Evolutionary conservation across 1,140 invertebrate genomes (phyloP).

Genomic region (Papilio aristodemus): DNA sequence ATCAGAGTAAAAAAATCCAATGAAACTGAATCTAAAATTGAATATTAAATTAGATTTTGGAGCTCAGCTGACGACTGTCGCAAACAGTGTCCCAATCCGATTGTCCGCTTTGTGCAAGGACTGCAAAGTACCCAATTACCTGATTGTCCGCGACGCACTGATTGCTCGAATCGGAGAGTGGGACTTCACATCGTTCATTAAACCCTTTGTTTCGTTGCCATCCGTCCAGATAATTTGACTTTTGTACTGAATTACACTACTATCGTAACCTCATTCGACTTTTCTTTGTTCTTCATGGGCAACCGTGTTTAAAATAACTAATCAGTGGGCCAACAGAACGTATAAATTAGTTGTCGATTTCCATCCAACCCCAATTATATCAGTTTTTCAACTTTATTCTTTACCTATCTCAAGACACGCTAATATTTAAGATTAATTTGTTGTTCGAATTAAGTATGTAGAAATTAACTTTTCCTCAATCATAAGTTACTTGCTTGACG

Average conservation of each 20-base stretch:
- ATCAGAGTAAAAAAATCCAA: neutral
- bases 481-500: too few relatives aligned
- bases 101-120: neutral
- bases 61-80: neutral
- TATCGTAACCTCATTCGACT: too few relatives aligned
- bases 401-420: too few relatives aligned
- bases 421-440: too few relatives aligned
- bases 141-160: neutral
- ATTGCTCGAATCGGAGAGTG: neutral
- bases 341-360: too few relatives aligned
- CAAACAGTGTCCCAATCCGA: neutral
- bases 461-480: too few relatives aligned
- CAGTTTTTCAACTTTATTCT: too few relatives aligned
- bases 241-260: neutral
- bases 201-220: neutral
- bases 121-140: slow-evolving; percentile 7
- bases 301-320: too few relatives aligned
- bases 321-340: too few relatives aligned
- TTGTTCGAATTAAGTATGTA: too few relatives aligned
- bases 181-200: neutral
- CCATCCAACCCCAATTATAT: too few relatives aligned
- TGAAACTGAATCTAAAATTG: neutral
- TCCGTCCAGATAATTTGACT: neutral
- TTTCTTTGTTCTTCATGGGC: too few relatives aligned
- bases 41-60: neutral